Base-by-base conservation (phyloP, 2,888 invertebrate species). In the Gymnoscelis rufifasciata region DNA sequence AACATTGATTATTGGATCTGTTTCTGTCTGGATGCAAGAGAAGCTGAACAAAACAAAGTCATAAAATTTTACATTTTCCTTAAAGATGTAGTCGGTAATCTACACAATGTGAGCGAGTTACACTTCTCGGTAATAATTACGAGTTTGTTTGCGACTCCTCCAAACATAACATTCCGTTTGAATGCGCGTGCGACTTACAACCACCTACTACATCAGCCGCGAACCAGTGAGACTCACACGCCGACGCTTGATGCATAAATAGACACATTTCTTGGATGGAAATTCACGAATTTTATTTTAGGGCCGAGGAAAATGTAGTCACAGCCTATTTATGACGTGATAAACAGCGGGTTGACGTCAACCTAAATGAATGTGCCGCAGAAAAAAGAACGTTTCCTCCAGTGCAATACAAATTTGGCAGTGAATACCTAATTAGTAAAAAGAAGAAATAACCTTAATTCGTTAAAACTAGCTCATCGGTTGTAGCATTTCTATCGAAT, bases 71-170 rank as follows among this genome's bases (percentile, higher is more conserved):
- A 54, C 37, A 41, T 63, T 71, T 71, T 67, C 71, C 64, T 62
- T 62, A 56, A 59, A 71, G 64, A 71, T 64, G 67, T 41, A 54
- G 57, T 71, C 67, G 63, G 71, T 68, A 67, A 73, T 71, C 68
- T 68, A 63, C 68, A 74, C 69, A 74, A 68, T 73, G 72, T 67
- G 65, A 64, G 64, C 63, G 61, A 66, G 63, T 66, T 70, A 64
- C 62, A 65, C 66, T 80, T 81, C 79, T 68, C 60, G 57, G 76
- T 79, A 79, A 77, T 78, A 78, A 52, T 57, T 52, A 56, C 57
- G 57, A 74, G 70, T 76, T 78, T 80, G 82, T 79, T 83, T 81
- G 83, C 74, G 78, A 80, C 78, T 81, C 77, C 73, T 81, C 75
- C 74, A 80, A 79, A 77, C 80, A 82, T 49, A 82, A 82, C 78